Base-by-base conservation (phyloP, 2,113 vertebrate genomes). In the Epinephelus fuscoguttatus region DNA sequence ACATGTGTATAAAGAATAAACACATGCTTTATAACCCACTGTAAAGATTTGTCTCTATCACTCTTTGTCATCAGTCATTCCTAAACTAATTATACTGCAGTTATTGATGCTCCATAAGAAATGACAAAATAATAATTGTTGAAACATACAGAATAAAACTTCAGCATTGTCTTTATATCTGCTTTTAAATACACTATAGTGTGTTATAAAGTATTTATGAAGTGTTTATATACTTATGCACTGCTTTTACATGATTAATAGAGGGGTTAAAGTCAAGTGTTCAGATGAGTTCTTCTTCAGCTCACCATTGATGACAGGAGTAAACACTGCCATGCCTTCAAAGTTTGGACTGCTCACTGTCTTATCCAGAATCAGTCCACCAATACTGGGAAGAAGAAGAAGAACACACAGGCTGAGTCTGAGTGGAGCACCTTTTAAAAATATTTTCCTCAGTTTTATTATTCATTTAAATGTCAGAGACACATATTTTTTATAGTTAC, bases 221-320 rank as follows among this genome's bases (percentile, higher is more conserved):
- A 50, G 12, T 23, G 10, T 17, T 33, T n/a, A 17, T 4, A 5
- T 52, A 25, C n/a, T 10, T 12, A n/a, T 33, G 12, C 45, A 37
- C 12, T 53, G 13, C 25, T 50, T 50, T 18, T 23, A 37, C 4
- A 60, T 69, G 21, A n/a, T 50, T 3, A 19, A 18, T 49, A 18
- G 0, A 12, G 4, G 4, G 11, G 45, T 52, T 59, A 2, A 23
- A 23, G 6, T 13, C 19, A 57, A n/a, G 25, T 19, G 0, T 74
- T 23, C 17, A 62, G 6, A 2, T 2, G 15, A 72, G 9, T 4
- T 57, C 0, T 9, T 68, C 2, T 30, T 66, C 15, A 8, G 89
- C 97, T 84, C 94, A 98, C 98, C 98, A 1, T 98, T 98, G 33
- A 99, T 96, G 60, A 99, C 95, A 0, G 98, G 97, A 5, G 96